phyloP scores from a whole-genome alignment of 2,113 vertebrate genomes.

The Chaenogobius annularis region DNA sequence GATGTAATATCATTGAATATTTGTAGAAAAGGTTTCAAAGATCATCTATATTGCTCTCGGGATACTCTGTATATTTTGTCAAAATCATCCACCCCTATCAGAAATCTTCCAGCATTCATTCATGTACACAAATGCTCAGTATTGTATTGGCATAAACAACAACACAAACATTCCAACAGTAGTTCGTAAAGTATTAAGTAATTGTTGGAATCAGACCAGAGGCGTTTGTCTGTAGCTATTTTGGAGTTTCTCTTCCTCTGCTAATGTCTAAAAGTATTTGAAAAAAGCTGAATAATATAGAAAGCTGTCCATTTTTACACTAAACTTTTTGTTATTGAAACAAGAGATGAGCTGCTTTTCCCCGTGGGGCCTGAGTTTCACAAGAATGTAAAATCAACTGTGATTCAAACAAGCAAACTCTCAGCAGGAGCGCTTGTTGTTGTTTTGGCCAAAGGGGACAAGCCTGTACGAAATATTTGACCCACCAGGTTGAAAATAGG shows the following conservation, averaged over 20 bases:
- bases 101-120: constrained; percentile 8
- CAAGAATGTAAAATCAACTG: constrained; percentile 63
- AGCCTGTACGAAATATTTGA: constrained; percentile 53
- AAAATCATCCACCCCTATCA: too few relatives aligned
- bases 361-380: constrained; percentile 61
- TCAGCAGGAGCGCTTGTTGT: constrained; percentile 42
- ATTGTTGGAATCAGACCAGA: constrained; percentile 35
- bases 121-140: constrained; percentile 24
- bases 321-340: constrained; percentile 55
- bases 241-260: constrained; percentile 62
- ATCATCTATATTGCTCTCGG: too few relatives aligned
- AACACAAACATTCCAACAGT: constrained; percentile 44
- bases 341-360: constrained; percentile 52
- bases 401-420: constrained; percentile 50
- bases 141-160: constrained; percentile 38
- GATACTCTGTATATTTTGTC: too few relatives aligned
- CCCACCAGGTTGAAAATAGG: constrained; percentile 20
- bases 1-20: too few relatives aligned
- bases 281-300: too few relatives aligned
- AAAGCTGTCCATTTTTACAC: not conserved
- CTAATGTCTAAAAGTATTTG: too few relatives aligned
- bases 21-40: too few relatives aligned
- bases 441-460: constrained; percentile 67
- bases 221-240: constrained; percentile 35
- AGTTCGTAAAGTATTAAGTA: too few relatives aligned